Base-by-base conservation (phyloP, 2,888 invertebrate species). In the Meteorus cinctellus region DNA sequence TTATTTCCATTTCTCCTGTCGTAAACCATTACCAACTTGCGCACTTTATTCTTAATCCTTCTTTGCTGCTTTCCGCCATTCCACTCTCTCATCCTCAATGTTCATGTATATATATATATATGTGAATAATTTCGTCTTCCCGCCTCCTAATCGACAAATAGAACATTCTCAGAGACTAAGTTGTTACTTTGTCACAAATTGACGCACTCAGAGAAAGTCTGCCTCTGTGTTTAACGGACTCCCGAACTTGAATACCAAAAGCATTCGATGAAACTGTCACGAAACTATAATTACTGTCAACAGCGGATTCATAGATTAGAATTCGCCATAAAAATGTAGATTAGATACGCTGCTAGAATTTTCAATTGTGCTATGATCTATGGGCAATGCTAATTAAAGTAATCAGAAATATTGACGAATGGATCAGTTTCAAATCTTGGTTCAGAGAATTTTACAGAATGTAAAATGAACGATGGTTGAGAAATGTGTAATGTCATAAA, bases 151-250 rank as follows among this genome's bases (percentile, higher is more conserved):
- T 67, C 63, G 45, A 19, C 62, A 69, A 69, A 74, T 69, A 51
- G 62, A 69, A 69, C 62, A 63, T 62, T 69, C 60, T 60, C 59
- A 60, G 62, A 68, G 62, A 55, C 63, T 69, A 36, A 45, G 41
- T 69, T 69, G 69, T 74, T 69, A 59, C 74, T 19, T 69, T 60
- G 65, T 62, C 60, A 68, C 59, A 60, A 74, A 74, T 68, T 68
- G 27, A 74, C 51, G 31, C 31, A 48, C 31, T 74, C 24, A 24
- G 24, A 24, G 24, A 24, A 0, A 24, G 24, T 24, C 24, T 24
- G 24, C 24, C 24, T 24, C 24, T 24, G 24, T 24, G 24, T 24
- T 24, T 24, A 19, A 6, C 36, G 24, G 36, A 65, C 19, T 19
- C 3, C 19, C 10, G 19, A 67, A 45, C 12, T 6, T 67, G 41